Conservation (phyloP, 2,113 vertebrate genomes). For the Capricornis sumatraensis region DNA sequence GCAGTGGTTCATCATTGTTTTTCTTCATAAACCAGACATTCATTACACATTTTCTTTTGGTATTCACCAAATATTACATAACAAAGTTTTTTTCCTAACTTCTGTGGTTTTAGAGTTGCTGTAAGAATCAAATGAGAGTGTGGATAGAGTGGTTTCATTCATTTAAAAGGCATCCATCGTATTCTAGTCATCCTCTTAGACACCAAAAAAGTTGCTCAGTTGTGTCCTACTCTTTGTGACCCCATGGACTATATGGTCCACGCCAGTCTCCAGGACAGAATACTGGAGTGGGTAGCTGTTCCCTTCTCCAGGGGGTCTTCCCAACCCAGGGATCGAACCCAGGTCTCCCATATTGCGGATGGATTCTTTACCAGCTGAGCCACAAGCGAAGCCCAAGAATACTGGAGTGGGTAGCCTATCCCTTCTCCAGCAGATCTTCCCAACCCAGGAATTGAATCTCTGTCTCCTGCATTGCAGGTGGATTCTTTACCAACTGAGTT, state of each 20-base stretch:
- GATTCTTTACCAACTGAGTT: neutral
- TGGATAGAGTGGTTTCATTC: neutral
- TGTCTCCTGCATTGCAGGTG: neutral
- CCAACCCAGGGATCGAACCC: neutral
- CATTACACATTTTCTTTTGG: neutral
- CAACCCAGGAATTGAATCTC: neutral
- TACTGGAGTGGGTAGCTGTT: neutral
- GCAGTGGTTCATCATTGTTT: neutral
- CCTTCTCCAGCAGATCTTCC: neutral
- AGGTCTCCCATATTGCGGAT: rapidly evolving
- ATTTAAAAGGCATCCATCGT: neutral
- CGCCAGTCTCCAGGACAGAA: neutral
- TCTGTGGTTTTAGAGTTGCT: neutral
- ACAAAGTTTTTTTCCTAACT: neutral
- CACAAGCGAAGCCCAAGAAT: neutral
- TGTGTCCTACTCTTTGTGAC: neutral
- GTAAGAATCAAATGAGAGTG: neutral
- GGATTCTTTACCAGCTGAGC: neutral
- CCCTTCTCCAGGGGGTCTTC: neutral
- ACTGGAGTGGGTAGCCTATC: neutral
- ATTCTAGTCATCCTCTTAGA: neutral
- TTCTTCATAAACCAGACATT: neutral
- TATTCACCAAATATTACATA: neutral
- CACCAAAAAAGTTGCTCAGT: neutral
- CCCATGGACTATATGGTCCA: neutral